Evolutionary conservation across 1,140 invertebrate genomes (phyloP).

Genomic region (Microvelia longipes): DNA sequence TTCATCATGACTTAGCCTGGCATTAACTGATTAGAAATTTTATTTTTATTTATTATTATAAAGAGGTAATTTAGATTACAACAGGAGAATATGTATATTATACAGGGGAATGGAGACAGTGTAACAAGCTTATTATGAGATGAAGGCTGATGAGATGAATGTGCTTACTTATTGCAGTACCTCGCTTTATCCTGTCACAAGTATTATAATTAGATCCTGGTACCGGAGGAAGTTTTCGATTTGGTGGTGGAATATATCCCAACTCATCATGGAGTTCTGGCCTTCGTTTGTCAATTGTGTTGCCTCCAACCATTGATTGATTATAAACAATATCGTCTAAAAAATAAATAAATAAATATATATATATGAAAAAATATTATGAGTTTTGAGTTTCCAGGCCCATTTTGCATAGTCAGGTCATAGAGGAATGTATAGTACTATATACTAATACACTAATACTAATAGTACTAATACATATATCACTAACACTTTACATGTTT

Average conservation of each 20-base stretch:
- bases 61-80: no score
- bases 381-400: not conserved
- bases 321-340: slow-evolving; percentile 80
- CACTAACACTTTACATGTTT: no score
- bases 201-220: slow-evolving; percentile 85
- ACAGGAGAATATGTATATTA: no score
- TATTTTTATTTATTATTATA: no score
- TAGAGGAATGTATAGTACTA: no score
- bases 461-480: no score
- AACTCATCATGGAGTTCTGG: slow-evolving; percentile 72
- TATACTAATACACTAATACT: no score
- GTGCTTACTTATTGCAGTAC: slow-evolving; percentile 73
- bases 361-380: not conserved
- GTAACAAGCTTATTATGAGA: slow-evolving; percentile 6
- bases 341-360: slow-evolving; percentile 24
- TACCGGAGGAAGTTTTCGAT: slow-evolving; percentile 75
- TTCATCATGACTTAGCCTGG: no score
- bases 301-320: slow-evolving; percentile 52
- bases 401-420: no score
- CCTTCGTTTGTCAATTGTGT: slow-evolving; percentile 67
- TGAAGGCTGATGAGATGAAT: not conserved
- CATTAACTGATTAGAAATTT: no score
- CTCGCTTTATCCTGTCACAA: slow-evolving; percentile 80
- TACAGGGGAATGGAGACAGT: no score
- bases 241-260: slow-evolving; percentile 81